A percentile compares a stretch with the other conserved stretches of the same genome.
These are phyloP conservation scores for Siphlonurus alternatus DNA, from an alignment of 2,888 invertebrate species.

Conservation along the genomic window DNA sequence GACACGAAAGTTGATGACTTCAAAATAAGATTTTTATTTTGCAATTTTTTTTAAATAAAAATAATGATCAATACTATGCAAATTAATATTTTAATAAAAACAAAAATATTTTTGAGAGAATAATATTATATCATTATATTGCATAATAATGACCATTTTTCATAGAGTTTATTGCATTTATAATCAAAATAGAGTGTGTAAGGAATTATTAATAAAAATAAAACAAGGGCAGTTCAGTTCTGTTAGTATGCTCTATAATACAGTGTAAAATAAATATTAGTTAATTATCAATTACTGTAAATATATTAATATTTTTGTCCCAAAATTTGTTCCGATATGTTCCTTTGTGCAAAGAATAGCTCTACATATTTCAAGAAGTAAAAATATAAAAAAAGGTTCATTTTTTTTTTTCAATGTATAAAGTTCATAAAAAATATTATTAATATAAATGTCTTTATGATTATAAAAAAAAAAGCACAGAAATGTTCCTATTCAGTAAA, in stretches of 20 bases:
- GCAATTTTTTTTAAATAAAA: neutral
- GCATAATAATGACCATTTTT: neutral
- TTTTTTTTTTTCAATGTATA: conserved; percentile 19
- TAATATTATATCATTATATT: no score
- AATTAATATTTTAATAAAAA: neutral
- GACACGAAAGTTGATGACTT: no score
- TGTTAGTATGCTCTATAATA: neutral
- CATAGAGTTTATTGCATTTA: neutral
- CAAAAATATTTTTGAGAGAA: neutral
- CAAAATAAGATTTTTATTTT: no score
- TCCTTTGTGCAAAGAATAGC: neutral
- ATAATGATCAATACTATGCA: neutral
- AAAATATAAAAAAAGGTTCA: conserved; percentile 24
- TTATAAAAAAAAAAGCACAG: neutral
- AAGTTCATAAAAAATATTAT: conserved; percentile 10
- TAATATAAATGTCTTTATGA: neutral
- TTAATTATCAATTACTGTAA: neutral
- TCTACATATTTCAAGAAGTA: conserved; percentile 21
- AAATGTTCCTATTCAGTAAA: conserved; percentile 1
- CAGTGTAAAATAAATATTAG: neutral
- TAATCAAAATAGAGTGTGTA: neutral
- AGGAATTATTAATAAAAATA: neutral
- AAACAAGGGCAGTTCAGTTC: neutral
- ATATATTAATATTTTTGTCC: neutral
- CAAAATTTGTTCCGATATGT: neutral